phyloP scores from a whole-genome alignment of 2,888 invertebrate species.

The Darwinula stevensoni region DNA sequence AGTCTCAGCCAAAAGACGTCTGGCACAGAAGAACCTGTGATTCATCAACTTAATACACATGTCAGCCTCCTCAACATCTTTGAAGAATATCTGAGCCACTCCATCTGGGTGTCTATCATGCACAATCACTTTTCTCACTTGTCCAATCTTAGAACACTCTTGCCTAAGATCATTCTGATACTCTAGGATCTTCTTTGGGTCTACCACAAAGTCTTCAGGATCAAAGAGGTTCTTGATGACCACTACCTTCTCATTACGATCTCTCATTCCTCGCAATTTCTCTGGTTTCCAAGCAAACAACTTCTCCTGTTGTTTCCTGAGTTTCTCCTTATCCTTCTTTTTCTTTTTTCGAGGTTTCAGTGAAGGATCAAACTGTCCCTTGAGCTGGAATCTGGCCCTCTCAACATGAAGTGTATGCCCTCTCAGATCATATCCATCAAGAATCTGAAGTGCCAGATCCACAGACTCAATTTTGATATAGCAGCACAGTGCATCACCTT shows the following conservation, averaged over 20 bases:
- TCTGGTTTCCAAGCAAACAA: constrained; percentile 92
- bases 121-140: constrained; percentile 61
- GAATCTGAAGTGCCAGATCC: constrained; percentile 54
- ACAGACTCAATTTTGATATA: constrained; percentile 91
- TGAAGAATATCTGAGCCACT: constrained; percentile 68
- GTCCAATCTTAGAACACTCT: constrained; percentile 68
- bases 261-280: constrained; percentile 49
- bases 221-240: constrained; percentile 80
- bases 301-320: constrained; percentile 37
- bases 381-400: constrained; percentile 72
- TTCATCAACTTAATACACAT: constrained; percentile 57
- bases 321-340: constrained; percentile 53
- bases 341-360: constrained; percentile 69
- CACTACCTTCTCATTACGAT: constrained; percentile 64
- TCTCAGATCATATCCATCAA: constrained; percentile 57
- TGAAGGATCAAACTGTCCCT: constrained; percentile 67
- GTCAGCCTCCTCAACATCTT: constrained; percentile 68
- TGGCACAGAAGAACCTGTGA: constrained; percentile 63
- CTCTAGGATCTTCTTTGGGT: constrained; percentile 61
- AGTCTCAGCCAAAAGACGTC: constrained; percentile 50
- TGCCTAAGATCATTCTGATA: constrained; percentile 67
- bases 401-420: constrained; percentile 62
- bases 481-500: constrained; percentile 88
- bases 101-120: constrained; percentile 86
- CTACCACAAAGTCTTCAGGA: constrained; percentile 56